Evolutionary conservation across 2,113 vertebrate genomes (phyloP), one percentile per base, ranked within the genome.

Genomic region (Antidorcas marsupialis): DNA sequence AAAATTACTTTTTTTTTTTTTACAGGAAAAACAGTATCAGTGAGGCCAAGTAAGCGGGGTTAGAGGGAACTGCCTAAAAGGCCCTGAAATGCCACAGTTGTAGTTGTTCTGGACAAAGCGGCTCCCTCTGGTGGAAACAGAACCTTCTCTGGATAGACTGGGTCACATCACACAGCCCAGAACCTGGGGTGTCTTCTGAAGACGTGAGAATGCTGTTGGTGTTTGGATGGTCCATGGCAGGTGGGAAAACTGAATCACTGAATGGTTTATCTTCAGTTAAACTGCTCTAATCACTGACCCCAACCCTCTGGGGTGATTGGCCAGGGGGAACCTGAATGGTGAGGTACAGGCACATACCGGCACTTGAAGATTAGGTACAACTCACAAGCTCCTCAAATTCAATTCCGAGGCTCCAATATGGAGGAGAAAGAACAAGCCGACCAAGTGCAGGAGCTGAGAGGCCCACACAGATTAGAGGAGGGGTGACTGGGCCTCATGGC

Each of bases 301-400:
- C 95, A 94, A 94, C 94, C 96, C 74, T 97, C 93, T 91, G 6
- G 2, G 98, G 53, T 17, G 74, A 57, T 87, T 90, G 98, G 94
- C 93, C 89, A 98, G 27, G n/a, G 89, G 78, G 94, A 95, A 97
- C 10, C 96, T 96, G 94, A 97, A 71, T 94, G 98, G 45, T 93
- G 89, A 92, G 28, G 89, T 97, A 95, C 79, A 97, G 87, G 94
- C 96, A 96, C 94, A 98, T 96, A 98, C 13, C 43, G 96, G 97
- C 91, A 97, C 87, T 94, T 50, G 85, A 98, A 98, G 74, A 99
- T 98, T 98, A 98, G 93, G 92, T 98, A 14, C 99, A 98, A 98
- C 96, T 99, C 99, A 98, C 97, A 97, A 98, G 98, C 98, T 98
- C 96, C 97, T 97, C 98, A 98, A 98, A 98, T 98, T 98, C 98